Evolutionary conservation across 1,140 invertebrate genomes (phyloP).

Genomic region (Drosophila murphyi): DNA sequence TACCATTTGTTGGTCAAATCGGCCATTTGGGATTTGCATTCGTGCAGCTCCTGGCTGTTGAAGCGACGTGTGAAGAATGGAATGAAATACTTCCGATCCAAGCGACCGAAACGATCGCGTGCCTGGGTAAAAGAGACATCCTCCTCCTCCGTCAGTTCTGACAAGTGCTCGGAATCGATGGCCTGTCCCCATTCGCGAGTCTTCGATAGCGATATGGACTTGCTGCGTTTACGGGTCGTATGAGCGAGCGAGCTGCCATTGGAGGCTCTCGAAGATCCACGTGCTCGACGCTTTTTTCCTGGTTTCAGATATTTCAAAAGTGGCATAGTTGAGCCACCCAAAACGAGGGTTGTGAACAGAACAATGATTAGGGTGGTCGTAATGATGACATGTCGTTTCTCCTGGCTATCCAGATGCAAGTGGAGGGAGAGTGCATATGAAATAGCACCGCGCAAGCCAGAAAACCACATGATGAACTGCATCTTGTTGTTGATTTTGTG

Average conservation of each 20-base stretch:
- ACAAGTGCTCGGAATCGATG: slow-evolving; percentile 97
- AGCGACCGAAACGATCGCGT: slow-evolving; percentile 92
- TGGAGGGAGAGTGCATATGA: slow-evolving; percentile 98
- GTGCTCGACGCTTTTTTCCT: slow-evolving; percentile 84
- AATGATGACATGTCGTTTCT: slow-evolving; percentile 97
- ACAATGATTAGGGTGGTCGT: slow-evolving; percentile 99
- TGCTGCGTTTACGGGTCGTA: slow-evolving; percentile 88
- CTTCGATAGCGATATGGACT: slow-evolving; percentile 96
- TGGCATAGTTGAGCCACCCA: slow-evolving; percentile 99
- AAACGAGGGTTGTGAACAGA: slow-evolving; percentile 96
- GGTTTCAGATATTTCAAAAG: slow-evolving; percentile 93
- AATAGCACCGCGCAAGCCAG: slow-evolving; percentile 97
- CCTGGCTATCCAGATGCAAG: slow-evolving; percentile 94
- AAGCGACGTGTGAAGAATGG: slow-evolving; percentile 98
- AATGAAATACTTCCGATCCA: slow-evolving; percentile 97
- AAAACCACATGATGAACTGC: slow-evolving; percentile 99
- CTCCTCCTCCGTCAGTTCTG: slow-evolving; percentile 97
- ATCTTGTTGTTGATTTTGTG: slow-evolving; percentile 99
- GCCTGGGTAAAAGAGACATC: slow-evolving; percentile 87
- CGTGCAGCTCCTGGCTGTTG: slow-evolving; percentile 96
- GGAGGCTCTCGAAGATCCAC: slow-evolving; percentile 30
- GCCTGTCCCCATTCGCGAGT: slow-evolving; percentile 98
- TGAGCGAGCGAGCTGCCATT: slow-evolving; percentile 45
- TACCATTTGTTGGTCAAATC: slow-evolving; percentile 98
- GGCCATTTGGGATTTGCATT: slow-evolving; percentile 98